Evolutionary conservation across 2,888 invertebrate species (phyloP), one percentile per base, ranked within the genome.

Genomic region (Phania funesta): DNA sequence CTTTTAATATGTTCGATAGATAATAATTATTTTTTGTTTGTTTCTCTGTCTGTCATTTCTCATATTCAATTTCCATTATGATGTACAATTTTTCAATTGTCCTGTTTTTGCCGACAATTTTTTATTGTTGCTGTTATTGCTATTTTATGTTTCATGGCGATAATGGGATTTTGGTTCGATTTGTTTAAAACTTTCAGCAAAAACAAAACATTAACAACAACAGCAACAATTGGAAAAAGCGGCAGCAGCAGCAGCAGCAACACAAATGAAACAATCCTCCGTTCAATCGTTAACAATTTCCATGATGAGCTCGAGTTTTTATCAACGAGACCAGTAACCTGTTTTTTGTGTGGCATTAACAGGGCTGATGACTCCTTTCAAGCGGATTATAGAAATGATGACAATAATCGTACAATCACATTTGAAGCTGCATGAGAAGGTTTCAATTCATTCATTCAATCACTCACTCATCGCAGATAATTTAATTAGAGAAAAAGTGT

Each of bases 121-220:
- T 74, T 46, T 58, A 8, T 65, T 50, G 50, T 48, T 65, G 24
- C 22, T 64, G 32, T 56, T 74, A 46, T 56, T 74, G 64, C 64
- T 64, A 26, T 58, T 75, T 74, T 74, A 74, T 60, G 68, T 76
- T 67, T 68, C 68, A 68, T 76, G 74, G 78, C 78, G 82, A 82
- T 82, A 82, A 82, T 82, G 78, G 82, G 82, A 82, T 82, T 82
- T 82, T 78, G 82, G 82, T 82, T 82, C 74, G 82, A 82, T 82
- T 78, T 82, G 78, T 82, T 78, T 75, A 70, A 70, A 80, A 82
- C 67, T 71, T 76, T 71, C 60, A 24, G 13, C 13, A 48, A 18
- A 54, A 54, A 26, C 54, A 68, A 68, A 56, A 70, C 46, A 62
- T 35, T 46, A 29, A 16, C 48, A 78, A 26, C 22, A 46, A 13